Base-by-base conservation (phyloP, 2,797 vertebrate species). In the Denticeps clupeoides region DNA sequence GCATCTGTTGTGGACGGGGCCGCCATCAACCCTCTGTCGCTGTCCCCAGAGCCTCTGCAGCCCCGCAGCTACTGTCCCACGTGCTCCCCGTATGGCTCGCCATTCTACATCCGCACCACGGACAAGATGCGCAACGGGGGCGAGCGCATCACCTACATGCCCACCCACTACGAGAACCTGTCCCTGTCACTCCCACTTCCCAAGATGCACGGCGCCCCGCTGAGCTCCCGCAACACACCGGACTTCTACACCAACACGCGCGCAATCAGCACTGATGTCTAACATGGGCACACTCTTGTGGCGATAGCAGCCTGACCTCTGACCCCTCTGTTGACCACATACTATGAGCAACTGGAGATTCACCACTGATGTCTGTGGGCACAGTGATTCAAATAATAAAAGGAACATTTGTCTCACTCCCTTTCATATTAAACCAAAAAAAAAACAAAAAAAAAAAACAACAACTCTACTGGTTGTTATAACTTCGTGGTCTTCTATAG, bases 231-330 rank as follows among this genome's bases (percentile, higher is more conserved):
- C 60, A 65, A 77, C 4, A 64, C 78, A 38, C 81, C 71, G 0
- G 86, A 92, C 53, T 73, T 84, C 66, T 89, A 87, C 80, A 85
- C 78, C 3, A 89, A 88, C 75, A 84, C 83, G 12, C 82, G 82
- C 62, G 90, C 91, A 73, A 76, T 95, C 77, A 97, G 91, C 79
- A 97, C 93, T 0, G 89, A 93, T 9, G 93, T 96, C 74, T 97
- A 76, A 90, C 3, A 5, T 8, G 9, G 35, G 11, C 16, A n/a
- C 7, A 19, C 32, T 38, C 35, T 10, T 21, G 16, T 35, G 21
- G 35, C 21, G 35, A 9, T 21, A n/a, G 18, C 18, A 38, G 35
- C 35, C 38, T 38, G 16, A 9, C 35, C 18, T 11, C 18, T 8
- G 35, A 38, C 38, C n/a, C n/a, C n/a, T n/a, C n/a, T n/a, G n/a